These are phyloP conservation scores for Cyphomyrus discorhynchus DNA, from an alignment of 2,113 vertebrate genomes.

Conservation along the genomic window DNA sequence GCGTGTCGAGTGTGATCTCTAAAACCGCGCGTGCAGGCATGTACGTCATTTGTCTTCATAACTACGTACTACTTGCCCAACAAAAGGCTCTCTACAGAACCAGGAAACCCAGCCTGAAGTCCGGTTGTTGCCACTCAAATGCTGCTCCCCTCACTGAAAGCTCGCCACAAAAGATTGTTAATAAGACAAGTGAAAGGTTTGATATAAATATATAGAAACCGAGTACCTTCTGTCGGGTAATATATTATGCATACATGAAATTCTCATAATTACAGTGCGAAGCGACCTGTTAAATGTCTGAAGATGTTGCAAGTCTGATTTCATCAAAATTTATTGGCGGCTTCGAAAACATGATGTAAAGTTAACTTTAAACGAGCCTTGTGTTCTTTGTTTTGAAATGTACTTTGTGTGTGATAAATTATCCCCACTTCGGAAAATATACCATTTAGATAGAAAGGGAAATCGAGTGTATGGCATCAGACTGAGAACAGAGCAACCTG, in stretches of 20 bases:
- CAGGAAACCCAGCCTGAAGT: neutral
- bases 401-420: neutral
- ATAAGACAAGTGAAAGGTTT: neutral
- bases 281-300: neutral
- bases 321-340: neutral
- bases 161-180: neutral
- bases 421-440: neutral
- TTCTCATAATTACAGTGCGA: neutral
- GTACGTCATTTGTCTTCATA: neutral
- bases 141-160: neutral
- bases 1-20: too few relatives aligned
- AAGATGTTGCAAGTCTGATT: neutral
- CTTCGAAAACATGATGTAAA: neutral
- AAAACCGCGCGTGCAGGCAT: neutral
- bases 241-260: neutral
- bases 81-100: neutral
- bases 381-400: neutral
- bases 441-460: neutral
- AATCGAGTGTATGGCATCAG: neutral
- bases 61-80: neutral
- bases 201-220: neutral
- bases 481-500: neutral
- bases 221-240: neutral
- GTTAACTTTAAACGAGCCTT: neutral
- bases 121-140: neutral